Evolutionary conservation across 64 coral and sea anemone species (phyloP), one percentile per base, ranked within the genome.

Genomic region (Trachythela sp.): DNA sequence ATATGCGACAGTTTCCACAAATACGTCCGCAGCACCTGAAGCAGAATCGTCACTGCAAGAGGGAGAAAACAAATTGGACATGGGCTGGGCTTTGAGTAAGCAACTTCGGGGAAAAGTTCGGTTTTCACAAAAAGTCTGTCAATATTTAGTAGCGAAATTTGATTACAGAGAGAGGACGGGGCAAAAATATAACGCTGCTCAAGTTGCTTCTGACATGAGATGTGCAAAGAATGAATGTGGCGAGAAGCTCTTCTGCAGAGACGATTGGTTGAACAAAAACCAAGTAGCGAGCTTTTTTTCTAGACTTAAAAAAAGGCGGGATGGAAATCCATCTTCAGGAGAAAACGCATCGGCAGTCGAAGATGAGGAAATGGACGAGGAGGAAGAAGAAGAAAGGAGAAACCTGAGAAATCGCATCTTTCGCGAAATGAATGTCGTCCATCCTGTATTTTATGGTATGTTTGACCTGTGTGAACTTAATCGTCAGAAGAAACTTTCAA

Each of bases 221-320:
- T 48, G 29, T 15, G 87, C 60, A 24, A 34, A 38, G 30, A 45
- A 4, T 22, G 27, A 27, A 14, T 26, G 33, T 76, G 87, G 70
- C 7, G 70, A 14, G n/a, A 30, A 49, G 51, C 45, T 80, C 9
- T 89, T 89, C 20, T 9, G 15, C 13, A 77, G 70, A 77, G 70
- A 89, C 17, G 86, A 87, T 22, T 87, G 86, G 86, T 40, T 87
- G 35, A 68, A 4, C 15, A 68, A 64, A 39, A 39, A 22, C 42
- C 87, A 89, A 20, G 36, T 89, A 50, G 1, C 45, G 31, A 48
- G 70, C 39, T 24, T 89, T 77, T 89, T 89, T 32, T 90, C 77
- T 34, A 43, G 87, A 32, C 8, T 64, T 26, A 32, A 54, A 31
- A 83, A 85, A 49, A 36, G 67, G 50, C 50, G 50, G 29, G 39